Evolutionary conservation across 2,797 vertebrate species (phyloP), one percentile per base, ranked within the genome.

Genomic region (Rhinogobio ventralis): DNA sequence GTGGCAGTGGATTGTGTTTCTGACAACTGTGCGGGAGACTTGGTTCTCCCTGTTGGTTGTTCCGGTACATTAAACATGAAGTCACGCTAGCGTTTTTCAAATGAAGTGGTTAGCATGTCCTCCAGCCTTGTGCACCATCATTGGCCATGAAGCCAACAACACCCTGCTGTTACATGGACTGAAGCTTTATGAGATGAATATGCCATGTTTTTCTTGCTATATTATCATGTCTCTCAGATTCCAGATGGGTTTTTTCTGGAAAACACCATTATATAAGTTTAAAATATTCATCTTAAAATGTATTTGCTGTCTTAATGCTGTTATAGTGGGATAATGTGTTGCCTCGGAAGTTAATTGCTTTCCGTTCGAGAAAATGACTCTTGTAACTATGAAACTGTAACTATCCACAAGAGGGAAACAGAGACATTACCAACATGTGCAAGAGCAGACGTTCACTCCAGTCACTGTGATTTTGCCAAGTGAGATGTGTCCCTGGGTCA

Each of bases 371-470:
- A 79, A 49, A 30, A 66, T 36, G 14, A 68, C 28, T 68, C 45
- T 17, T n/a, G 19, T 23, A 66, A 13, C 5, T 11, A 15, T 36
- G 20, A 80, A 68, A 15, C 49, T n/a, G 20, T 80, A 28, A 42
- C 14, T 75, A 5, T 45, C 64, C 84, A 76, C 62, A 14, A 81
- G 72, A 86, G 66, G 84, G 84, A 33, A 39, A 11, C 51, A 85
- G 30, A 71, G 53, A 72, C 19, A 45, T 36, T 57, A 17, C 1
- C 8, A 25, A 13, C n/a, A 23, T 53, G 4, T 68, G 33, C 19
- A 36, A 20, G 25, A 13, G 28, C 30, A 73, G 15, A 62, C 13
- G 15, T 30, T 17, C 14, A 30, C 25, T 5, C n/a, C 9, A 6
- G 19, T 53, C 51, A 53, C 51, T 2, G 14, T 62, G 60, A 28